Conservation (phyloP, 2,888 invertebrate species). For the Galerucella nymphaeae region DNA sequence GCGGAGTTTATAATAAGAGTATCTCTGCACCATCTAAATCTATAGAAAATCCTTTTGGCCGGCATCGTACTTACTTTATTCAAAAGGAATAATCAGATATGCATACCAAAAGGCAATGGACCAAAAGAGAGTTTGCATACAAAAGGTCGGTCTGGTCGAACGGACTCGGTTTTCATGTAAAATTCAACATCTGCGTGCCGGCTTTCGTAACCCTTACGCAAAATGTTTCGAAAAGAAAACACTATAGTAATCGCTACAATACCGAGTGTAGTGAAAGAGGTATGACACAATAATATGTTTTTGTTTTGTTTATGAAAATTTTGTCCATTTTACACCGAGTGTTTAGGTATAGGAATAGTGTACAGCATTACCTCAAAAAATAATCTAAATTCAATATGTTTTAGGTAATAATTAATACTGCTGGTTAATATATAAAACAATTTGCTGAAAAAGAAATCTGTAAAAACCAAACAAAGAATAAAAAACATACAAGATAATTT, state of each 20-base stretch:
- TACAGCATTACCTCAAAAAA: too few relatives aligned
- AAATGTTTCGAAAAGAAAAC: conserved; percentile 30
- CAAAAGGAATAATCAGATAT: conserved; percentile 34
- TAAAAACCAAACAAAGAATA: too few relatives aligned
- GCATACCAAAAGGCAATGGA: conserved; percentile 34
- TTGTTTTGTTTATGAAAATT: not conserved
- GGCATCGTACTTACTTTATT: conserved; percentile 25
- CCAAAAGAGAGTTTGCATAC: conserved; percentile 30
- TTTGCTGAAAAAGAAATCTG: too few relatives aligned
- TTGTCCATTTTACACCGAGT: not conserved
- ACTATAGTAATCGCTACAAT: conserved; percentile 17
- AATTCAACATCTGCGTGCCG: conserved; percentile 40
- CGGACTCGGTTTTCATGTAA: conserved; percentile 24
- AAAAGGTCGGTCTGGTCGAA: conserved; percentile 22
- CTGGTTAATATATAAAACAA: too few relatives aligned
- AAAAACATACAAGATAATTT: too few relatives aligned
- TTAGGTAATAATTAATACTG: too few relatives aligned
- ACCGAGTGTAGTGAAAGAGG: not conserved
- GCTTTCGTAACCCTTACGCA: conserved; percentile 40
- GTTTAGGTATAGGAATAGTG: too few relatives aligned
- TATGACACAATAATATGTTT: not conserved
- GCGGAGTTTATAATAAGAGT: not conserved
- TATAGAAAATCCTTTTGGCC: conserved; percentile 22
- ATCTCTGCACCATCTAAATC: not conserved
- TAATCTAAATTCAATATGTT: too few relatives aligned